Evolutionary conservation across 2,797 vertebrate genomes (phyloP), one percentile per base, ranked within the genome.

Genomic region (Leucoraja ocellata): DNA sequence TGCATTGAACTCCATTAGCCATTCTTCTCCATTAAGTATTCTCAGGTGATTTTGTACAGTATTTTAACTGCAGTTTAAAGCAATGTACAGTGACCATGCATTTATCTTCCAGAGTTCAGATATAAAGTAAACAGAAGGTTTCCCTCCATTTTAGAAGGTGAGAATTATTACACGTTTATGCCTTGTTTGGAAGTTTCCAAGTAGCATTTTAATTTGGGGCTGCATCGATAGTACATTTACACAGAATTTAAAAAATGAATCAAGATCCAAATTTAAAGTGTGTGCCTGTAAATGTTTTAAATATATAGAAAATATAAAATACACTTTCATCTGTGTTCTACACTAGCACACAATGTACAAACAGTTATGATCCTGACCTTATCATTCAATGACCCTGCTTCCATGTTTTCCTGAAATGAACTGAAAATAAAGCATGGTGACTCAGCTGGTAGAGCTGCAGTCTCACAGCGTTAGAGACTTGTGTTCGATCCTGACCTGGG

Each of bases 121-220:
- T 95, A 32, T 95, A 95, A 94, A 28, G 93, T 97, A 95, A 96
- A 94, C 86, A 94, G 80, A 36, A 94, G 91, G 93, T 95, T 95
- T 7, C 96, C 96, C 0, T 95, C 95, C 0, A 71, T 97, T 46
- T 94, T 97, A 0, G 96, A 96, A 95, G 95, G 96, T 97, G 78
- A 94, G 93, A 36, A 93, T 11, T 39, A 5, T 86, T 74, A 25
- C 18, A 74, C 71, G 1, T 74, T 74, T 25, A 0, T 84, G 54
- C 25, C 61, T 32, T 88, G n/a, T 88, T 88, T 36, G 63, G 28
- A 88, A 68, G 54, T 68, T 88, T 88, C 84, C 4, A 88, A 88
- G 1, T 14, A 36, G 10, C 21, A 61, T 63, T 86, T 54, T 16
- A 88, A 88, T 32, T 32, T 28, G 13, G 61, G 28, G 28, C 32